These are phyloP conservation scores for Itoplectis maculator DNA, from an alignment of 2,888 invertebrate genomes.

Conservation along the genomic window DNA sequence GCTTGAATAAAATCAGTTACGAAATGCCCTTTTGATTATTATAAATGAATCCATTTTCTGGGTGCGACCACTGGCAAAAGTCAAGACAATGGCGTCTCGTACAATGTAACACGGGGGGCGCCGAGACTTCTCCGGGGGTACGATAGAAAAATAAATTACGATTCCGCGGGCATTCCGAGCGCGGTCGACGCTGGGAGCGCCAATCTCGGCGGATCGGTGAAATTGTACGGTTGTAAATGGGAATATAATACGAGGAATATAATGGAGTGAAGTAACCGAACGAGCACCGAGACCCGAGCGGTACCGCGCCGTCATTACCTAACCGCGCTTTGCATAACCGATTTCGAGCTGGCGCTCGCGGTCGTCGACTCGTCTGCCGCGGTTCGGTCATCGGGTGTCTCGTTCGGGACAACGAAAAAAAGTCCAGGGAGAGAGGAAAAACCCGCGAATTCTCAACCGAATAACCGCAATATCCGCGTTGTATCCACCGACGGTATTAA, in stretches of 20 bases:
- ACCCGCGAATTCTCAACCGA: slow-evolving; percentile 8
- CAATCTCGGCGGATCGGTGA: slow-evolving; percentile 37
- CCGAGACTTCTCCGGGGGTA: neutral
- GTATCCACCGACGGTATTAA: neutral
- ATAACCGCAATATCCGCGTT: slow-evolving; percentile 55
- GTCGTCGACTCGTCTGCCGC: slow-evolving; percentile 64
- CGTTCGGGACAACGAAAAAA: slow-evolving; percentile 8
- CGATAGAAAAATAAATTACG: slow-evolving; percentile 4
- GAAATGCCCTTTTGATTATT: neutral
- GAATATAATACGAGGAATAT: slow-evolving; percentile 56
- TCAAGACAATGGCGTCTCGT: neutral
- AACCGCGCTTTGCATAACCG: slow-evolving; percentile 76
- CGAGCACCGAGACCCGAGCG: slow-evolving; percentile 37
- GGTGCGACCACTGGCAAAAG: neutral
- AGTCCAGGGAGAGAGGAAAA: neutral
- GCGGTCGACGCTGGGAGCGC: slow-evolving; percentile 1
- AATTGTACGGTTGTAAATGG: slow-evolving; percentile 46
- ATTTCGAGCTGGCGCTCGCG: slow-evolving; percentile 59
- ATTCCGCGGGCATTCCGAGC: slow-evolving; percentile 12
- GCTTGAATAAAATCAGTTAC: neutral
- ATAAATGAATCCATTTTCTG: neutral
- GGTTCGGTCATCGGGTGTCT: slow-evolving; percentile 30
- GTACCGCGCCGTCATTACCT: slow-evolving; percentile 67
- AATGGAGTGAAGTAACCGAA: slow-evolving; percentile 67
- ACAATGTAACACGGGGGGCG: too few species aligned